These are phyloP conservation scores for Drosophila diplacantha DNA, from an alignment of 2,888 invertebrate species.

Conservation along the genomic window DNA sequence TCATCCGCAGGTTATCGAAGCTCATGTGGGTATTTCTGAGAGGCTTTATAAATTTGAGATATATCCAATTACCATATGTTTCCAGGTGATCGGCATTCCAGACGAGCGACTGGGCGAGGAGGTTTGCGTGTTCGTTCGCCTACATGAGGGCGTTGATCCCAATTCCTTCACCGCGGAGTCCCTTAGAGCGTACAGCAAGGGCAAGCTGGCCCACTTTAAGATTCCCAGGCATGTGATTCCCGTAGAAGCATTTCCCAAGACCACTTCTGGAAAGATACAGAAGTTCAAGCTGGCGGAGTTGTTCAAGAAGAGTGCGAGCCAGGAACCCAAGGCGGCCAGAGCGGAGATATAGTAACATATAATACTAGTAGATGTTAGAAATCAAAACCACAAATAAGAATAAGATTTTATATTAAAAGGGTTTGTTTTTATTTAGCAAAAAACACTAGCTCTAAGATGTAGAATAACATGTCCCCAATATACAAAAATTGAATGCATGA, in stretches of 20 bases:
- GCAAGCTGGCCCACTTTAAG: constrained; percentile 87
- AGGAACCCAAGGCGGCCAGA: constrained; percentile 9
- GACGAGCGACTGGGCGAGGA: constrained; percentile 87
- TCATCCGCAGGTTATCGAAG: constrained; percentile 84
- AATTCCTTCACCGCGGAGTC: constrained; percentile 79
- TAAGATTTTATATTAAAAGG: constrained; percentile 6
- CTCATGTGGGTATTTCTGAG: constrained; percentile 79
- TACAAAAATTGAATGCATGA: too few relatives aligned
- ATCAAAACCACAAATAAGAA: constrained; percentile 8
- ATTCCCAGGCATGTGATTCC: constrained; percentile 85
- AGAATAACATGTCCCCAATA: too few relatives aligned
- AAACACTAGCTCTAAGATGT: too few relatives aligned
- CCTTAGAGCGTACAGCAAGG: constrained; percentile 82
- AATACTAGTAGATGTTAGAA: neutral
- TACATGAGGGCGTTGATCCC: constrained; percentile 77
- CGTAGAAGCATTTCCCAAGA: constrained; percentile 85
- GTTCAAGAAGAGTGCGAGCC: constrained; percentile 45
- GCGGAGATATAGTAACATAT: neutral
- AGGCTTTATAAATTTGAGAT: neutral
- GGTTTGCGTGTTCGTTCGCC: constrained; percentile 82
- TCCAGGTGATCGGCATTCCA: constrained; percentile 83
- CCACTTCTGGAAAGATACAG: constrained; percentile 88
- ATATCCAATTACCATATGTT: neutral
- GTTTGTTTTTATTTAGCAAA: neutral
- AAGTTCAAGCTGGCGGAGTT: constrained; percentile 81